Evolutionary conservation across 1,140 invertebrate species (phyloP).

Genomic region (Papilio glaucus): DNA sequence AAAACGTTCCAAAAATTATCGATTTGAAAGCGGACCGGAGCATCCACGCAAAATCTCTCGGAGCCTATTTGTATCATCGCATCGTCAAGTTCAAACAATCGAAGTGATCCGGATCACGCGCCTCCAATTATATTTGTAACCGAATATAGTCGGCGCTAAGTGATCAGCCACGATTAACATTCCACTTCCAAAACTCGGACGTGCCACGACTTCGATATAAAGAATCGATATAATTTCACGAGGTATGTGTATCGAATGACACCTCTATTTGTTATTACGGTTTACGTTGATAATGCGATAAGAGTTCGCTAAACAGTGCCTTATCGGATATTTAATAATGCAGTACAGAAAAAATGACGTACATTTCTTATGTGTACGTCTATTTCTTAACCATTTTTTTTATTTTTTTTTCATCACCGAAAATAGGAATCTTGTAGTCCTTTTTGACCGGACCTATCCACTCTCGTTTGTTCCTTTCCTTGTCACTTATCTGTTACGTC

Average conservation of each 20-base stretch:
- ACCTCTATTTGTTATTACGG: slow-evolving; percentile 28
- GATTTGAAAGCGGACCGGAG: too few species aligned
- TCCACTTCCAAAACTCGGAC: slow-evolving; percentile 8
- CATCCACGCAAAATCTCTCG: too few species aligned
- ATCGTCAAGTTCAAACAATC: slow-evolving; percentile 5
- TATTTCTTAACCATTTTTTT: too few species aligned
- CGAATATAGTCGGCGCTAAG: slow-evolving; percentile 17
- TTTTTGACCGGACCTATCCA: neutral
- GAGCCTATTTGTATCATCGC: neutral
- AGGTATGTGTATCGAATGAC: slow-evolving; percentile 5
- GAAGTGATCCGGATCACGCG: slow-evolving; percentile 23
- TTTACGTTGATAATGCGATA: slow-evolving; percentile 23
- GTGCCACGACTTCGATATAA: slow-evolving; percentile 11
- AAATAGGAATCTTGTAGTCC: too few species aligned
- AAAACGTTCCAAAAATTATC: too few species aligned
- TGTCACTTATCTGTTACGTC: neutral
- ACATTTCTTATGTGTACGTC: too few species aligned
- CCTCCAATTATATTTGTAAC: slow-evolving; percentile 32
- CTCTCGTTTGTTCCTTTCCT: neutral
- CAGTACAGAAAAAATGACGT: neutral
- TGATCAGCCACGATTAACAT: slow-evolving; percentile 32
- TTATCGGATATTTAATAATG: slow-evolving; percentile 11
- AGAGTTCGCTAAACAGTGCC: slow-evolving; percentile 12
- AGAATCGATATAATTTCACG: slow-evolving; percentile 21
- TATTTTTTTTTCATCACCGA: too few species aligned